phyloP scores from a whole-genome alignment of 2,113 vertebrate species.

The Struthio camelus region DNA sequence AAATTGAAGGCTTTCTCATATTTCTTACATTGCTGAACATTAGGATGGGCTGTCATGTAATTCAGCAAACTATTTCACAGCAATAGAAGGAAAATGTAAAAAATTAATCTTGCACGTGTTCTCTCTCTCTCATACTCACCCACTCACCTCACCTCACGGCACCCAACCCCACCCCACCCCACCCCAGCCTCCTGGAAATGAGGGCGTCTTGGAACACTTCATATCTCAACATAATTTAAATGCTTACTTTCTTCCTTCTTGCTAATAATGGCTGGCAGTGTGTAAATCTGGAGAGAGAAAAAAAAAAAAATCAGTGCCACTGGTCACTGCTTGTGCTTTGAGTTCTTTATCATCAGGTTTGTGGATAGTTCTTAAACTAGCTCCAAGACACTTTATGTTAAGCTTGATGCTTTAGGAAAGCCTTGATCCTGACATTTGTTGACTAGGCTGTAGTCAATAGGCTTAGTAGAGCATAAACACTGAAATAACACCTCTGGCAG shows the following conservation, averaged over 20 bases:
- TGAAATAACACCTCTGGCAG: not conserved
- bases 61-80: not conserved
- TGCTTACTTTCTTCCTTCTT: constrained; percentile 98
- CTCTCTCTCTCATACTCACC: not conserved
- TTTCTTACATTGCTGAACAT: not conserved
- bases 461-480: not conserved
- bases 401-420: not conserved
- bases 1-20: not conserved
- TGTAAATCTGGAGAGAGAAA: constrained; percentile 87
- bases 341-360: not conserved
- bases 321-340: not conserved
- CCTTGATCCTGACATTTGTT: not conserved
- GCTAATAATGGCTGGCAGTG: constrained; percentile 92
- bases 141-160: too few relatives aligned
- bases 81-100: not conserved
- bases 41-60: not conserved
- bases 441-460: not conserved
- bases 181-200: too few relatives aligned
- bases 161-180: too few relatives aligned
- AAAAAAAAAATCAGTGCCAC: not conserved
- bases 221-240: not conserved
- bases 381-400: not conserved
- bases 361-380: not conserved
- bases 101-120: not conserved
- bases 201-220: not conserved